Evolutionary conservation across 2,113 vertebrate species (phyloP), one percentile per base, ranked within the genome.

Genomic region (Burhinus oedicnemus): DNA sequence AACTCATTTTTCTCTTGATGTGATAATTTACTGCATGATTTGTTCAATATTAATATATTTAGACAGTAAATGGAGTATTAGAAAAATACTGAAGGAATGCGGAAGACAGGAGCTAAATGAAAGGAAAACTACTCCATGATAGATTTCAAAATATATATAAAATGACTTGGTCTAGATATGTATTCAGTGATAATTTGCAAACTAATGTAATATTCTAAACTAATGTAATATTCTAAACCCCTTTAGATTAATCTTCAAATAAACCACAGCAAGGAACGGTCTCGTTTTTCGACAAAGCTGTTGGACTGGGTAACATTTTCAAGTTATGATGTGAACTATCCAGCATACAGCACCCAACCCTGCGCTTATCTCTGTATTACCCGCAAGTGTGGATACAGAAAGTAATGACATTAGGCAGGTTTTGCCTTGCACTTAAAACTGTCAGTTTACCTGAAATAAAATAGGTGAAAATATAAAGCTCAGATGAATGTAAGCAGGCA

Each of bases 311-410:
- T n/a, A 86, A 69, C 9, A 19, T 34, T 85, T 77, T 5, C 3
- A 82, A 71, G 47, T 16, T 32, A 18, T 0, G 1, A 30, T 0
- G 1, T 71, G 38, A 54, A 38, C 17, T 36, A 32, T 2, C 8
- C 26, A 68, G 74, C 0, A 1, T 2, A 30, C 29, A 90, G 38
- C 78, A 60, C 20, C 32, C 65, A 92, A 9, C 30, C 26, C 62
- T 22, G 36, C 5, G 4, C 58, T 61, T 32, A 42, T 22, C 30
- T 57, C 62, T 45, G 45, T 18, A 47, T 49, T 45, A 52, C 26
- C 45, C 75, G 40, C 70, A 54, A 19, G 20, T 2, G 8, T 0
- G 1, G 12, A 52, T 38, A 62, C 29, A 58, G 49, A 52, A 65
- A 49, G 29, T 18, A 60, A 40, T 6, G 36, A 65, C 42, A 45